phyloP scores from a whole-genome alignment of 2,797 vertebrate species.

The Liasis olivaceus region DNA sequence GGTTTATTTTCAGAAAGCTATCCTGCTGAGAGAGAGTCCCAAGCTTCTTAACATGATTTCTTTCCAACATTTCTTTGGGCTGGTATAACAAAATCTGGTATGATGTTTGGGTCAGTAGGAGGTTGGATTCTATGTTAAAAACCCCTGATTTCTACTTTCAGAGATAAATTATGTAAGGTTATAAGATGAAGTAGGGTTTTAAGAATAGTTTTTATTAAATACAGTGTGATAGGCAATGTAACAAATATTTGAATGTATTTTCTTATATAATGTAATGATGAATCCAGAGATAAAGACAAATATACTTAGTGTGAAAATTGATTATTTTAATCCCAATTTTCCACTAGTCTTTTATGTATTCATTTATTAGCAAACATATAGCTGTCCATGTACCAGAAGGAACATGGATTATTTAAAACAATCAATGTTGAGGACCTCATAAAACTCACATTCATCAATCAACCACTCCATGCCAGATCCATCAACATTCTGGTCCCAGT shows the following conservation, averaged over 20 bases:
- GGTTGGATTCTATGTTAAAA: neutral
- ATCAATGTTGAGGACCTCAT: neutral
- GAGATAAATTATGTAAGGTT: neutral
- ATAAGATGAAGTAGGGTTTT: neutral
- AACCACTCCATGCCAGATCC: neutral
- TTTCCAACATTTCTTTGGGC: neutral
- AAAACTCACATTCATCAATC: neutral
- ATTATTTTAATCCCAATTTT: neutral
- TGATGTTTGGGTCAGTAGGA: neutral
- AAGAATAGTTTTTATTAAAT: neutral
- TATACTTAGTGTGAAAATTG: neutral
- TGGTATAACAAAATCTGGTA: neutral
- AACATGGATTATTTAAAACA: neutral
- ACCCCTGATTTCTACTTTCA: neutral
- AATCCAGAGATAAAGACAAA: neutral
- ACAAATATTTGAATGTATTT: neutral
- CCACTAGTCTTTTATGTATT: neutral
- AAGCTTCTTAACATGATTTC: neutral
- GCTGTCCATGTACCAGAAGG: neutral
- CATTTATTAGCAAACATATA: neutral
- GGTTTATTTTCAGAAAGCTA: neutral
- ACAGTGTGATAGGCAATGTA: neutral
- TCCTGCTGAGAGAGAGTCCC: neutral
- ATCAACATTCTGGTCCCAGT: too few species aligned
- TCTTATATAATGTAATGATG: neutral